Conservation (phyloP, 2,113 vertebrate species). For the Neopipo cinnamomea region DNA sequence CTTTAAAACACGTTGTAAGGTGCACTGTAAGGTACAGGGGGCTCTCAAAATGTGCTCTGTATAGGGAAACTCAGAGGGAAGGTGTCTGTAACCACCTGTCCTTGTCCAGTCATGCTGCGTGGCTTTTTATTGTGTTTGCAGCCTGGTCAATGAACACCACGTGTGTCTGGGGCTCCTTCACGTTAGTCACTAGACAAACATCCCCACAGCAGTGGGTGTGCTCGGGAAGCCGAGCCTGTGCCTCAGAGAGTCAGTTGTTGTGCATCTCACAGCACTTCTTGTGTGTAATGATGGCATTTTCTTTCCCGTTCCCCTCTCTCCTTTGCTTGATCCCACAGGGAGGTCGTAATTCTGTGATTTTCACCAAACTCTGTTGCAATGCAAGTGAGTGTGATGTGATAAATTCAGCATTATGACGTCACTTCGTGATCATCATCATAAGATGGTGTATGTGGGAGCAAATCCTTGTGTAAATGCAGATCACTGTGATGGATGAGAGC, state of each 20-base stretch:
- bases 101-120: not conserved
- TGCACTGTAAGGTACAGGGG: not conserved
- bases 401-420: constrained; percentile 68
- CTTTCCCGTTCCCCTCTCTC: constrained; percentile 64
- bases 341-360: constrained; percentile 70
- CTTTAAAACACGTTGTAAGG: not conserved
- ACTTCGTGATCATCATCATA: constrained; percentile 61
- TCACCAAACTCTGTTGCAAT: constrained; percentile 70
- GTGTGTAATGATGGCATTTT: constrained; percentile 61
- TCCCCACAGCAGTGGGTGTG: not conserved
- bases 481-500: not conserved
- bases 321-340: constrained; percentile 69
- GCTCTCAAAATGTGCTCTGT: rapidly evolving
- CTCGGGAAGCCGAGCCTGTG: not conserved
- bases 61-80: not conserved
- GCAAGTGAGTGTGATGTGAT: constrained; percentile 70
- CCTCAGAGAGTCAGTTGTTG: not conserved
- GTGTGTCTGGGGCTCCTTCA: not conserved
- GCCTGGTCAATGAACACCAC: not conserved
- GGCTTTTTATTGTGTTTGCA: not conserved
- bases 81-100: not conserved
- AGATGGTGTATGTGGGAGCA: constrained; percentile 64
- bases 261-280: constrained; percentile 39
- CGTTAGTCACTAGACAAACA: not conserved
- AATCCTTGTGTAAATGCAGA: not conserved